Evolutionary conservation across 2,888 invertebrate genomes (phyloP).

Genomic region (Drosophila infuscata): DNA sequence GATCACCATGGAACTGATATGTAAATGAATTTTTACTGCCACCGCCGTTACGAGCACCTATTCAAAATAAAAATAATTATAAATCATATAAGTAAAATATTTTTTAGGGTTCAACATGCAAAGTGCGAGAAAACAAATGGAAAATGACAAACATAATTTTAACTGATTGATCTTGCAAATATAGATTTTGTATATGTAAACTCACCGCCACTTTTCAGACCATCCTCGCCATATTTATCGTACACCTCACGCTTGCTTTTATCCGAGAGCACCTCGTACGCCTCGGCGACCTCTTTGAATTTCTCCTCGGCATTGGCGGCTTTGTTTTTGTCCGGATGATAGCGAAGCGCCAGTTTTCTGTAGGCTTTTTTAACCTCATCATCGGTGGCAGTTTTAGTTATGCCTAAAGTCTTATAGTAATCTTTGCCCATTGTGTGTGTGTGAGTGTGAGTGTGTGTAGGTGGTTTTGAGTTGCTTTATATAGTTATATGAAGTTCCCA

Average conservation of each 20-base stretch:
- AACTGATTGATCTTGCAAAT: background rate
- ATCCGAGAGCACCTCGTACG: conserved; percentile 98
- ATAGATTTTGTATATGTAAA: background rate
- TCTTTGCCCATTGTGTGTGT: conserved; percentile 94
- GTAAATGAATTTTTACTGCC: conserved; percentile 89
- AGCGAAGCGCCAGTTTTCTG: conserved; percentile 97
- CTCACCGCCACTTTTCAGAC: conserved; percentile 90
- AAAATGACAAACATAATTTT: too few relatives aligned
- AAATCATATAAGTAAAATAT: conserved; percentile 1
- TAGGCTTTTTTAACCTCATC: conserved; percentile 99
- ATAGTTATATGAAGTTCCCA: conserved; percentile 29
- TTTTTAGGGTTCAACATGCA: too few relatives aligned
- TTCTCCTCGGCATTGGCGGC: conserved; percentile 96
- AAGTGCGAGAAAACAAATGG: too few relatives aligned
- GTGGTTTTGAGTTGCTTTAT: conserved; percentile 28
- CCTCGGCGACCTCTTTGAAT: conserved; percentile 98
- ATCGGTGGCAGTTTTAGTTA: conserved; percentile 94
- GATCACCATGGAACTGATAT: conserved; percentile 98
- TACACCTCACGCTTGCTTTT: conserved; percentile 97
- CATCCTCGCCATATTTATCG: conserved; percentile 97
- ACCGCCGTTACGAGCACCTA: conserved; percentile 87
- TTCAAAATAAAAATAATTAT: conserved; percentile 45
- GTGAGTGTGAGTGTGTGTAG: conserved; percentile 22
- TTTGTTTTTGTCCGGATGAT: conserved; percentile 99
- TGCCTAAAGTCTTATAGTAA: conserved; percentile 97